Conservation (phyloP, 2,888 invertebrate genomes). For the Rhagium mordax region DNA sequence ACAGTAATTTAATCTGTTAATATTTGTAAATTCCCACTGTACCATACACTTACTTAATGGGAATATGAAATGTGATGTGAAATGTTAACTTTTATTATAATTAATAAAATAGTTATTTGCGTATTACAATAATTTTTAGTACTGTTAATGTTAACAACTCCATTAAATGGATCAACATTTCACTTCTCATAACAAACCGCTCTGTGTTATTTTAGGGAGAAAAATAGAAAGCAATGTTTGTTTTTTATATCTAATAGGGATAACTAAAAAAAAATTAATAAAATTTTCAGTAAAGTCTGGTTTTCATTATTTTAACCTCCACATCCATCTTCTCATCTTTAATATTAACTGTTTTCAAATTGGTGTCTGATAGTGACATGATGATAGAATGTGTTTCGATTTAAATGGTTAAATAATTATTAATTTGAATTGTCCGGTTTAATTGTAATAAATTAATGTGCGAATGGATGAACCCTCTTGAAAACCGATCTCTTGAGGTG, state of each 20-base stretch:
- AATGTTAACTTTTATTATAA: constrained; percentile 55
- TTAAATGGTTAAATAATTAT: too few relatives aligned
- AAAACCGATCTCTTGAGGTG: too few relatives aligned
- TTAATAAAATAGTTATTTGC: constrained; percentile 38
- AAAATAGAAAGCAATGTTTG: constrained; percentile 73
- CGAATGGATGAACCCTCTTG: too few relatives aligned
- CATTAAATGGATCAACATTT: constrained; percentile 66
- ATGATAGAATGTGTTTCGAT: too few relatives aligned
- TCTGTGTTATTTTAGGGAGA: constrained; percentile 73
- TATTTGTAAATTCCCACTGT: constrained; percentile 36
- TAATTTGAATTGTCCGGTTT: too few relatives aligned
- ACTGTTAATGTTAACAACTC: constrained; percentile 54
- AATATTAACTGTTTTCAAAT: too few relatives aligned
- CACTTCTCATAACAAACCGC: constrained; percentile 70
- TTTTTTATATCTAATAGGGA: constrained; percentile 78
- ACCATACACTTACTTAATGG: constrained; percentile 40
- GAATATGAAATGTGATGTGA: constrained; percentile 59
- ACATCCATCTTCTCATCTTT: too few relatives aligned
- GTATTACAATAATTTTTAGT: constrained; percentile 47
- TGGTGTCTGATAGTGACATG: too few relatives aligned
- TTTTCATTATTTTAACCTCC: constrained; percentile 20
- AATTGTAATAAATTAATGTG: too few relatives aligned
- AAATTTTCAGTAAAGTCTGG: constrained; percentile 72
- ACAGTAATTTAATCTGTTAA: constrained; percentile 34
- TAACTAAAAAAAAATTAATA: constrained; percentile 70